A percentile compares a stretch with the other conserved stretches of the same genome.
phyloP scores from a whole-genome alignment of 2,797 vertebrate genomes.

The Mormyrus proboscirostris region DNA sequence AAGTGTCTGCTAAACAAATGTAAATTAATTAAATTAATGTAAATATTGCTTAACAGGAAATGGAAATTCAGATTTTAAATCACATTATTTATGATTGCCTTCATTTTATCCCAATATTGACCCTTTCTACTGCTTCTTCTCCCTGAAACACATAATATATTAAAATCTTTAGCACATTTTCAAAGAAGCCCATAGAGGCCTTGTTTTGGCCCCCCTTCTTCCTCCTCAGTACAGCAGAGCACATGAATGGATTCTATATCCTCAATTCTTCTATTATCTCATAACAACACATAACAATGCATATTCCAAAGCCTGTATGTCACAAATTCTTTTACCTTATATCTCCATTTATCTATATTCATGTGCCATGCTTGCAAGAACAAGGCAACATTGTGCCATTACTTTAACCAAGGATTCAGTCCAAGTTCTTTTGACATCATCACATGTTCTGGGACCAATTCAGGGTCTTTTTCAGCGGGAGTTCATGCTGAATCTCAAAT shows the following conservation, averaged over 20 bases:
- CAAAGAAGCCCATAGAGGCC: not conserved
- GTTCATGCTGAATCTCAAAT: not conserved
- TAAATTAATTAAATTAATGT: not conserved
- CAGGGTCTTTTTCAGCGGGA: not conserved
- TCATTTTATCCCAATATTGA: not conserved
- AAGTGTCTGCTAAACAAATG: not conserved
- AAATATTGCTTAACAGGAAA: not conserved
- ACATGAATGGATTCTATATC: not conserved
- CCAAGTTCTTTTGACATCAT: not conserved
- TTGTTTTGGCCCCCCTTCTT: not conserved
- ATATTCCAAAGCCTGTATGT: not conserved
- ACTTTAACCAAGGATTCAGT: not conserved
- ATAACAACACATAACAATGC: not conserved
- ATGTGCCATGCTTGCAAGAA: not conserved
- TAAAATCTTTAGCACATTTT: not conserved
- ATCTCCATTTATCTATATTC: not conserved
- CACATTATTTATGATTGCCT: not conserved
- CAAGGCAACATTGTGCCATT: not conserved
- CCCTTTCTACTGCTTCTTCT: not conserved
- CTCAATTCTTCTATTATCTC: not conserved
- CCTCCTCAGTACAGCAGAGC: not conserved
- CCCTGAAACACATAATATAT: not conserved
- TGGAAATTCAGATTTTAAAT: not conserved
- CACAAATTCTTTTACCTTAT: not conserved
- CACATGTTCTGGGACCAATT: not conserved